Evolutionary conservation across 1,140 invertebrate species (phyloP).

Genomic region (Drosophila elegans): DNA sequence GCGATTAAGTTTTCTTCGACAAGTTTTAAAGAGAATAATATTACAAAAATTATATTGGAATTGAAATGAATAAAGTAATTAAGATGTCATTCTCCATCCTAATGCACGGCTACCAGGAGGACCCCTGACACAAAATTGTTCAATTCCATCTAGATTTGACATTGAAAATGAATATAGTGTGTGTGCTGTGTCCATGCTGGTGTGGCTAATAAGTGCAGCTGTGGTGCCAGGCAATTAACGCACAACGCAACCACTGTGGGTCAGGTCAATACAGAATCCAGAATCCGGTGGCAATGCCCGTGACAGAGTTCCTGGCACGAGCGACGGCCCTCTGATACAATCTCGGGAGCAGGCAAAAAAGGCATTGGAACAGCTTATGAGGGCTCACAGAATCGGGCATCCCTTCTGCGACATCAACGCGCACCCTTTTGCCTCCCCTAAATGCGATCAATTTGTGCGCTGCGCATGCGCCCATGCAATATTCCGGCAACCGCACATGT

Average conservation of each 20-base stretch:
- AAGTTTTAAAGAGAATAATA: too few relatives aligned
- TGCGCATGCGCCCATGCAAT: conserved; percentile 73
- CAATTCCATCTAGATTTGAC: conserved; percentile 8
- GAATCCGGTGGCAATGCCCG: conserved; percentile 51
- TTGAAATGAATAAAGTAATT: background rate
- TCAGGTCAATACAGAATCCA: conserved; percentile 3
- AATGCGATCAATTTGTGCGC: conserved; percentile 54
- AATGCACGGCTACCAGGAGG: background rate
- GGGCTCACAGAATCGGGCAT: conserved; percentile 44
- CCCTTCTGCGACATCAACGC: conserved; percentile 9
- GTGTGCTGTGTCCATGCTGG: conserved; percentile 45
- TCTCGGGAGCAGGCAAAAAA: conserved; percentile 24
- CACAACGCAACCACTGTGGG: conserved; percentile 25
- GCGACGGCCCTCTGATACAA: conserved; percentile 59
- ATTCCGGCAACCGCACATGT: conserved; percentile 81
- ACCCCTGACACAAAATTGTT: background rate
- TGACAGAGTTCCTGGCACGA: conserved; percentile 68
- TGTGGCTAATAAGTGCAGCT: conserved; percentile 60
- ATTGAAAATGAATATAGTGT: conserved; percentile 3
- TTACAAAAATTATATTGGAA: too few relatives aligned
- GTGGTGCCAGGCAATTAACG: conserved; percentile 46
- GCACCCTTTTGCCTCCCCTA: conserved; percentile 48
- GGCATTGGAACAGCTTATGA: conserved; percentile 37
- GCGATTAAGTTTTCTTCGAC: too few relatives aligned
- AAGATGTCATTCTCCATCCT: background rate